A percentile compares a stretch with the other conserved stretches of the same genome.
phyloP scores from a whole-genome alignment of 2,888 invertebrate species.

The Drosophila hamatofila region DNA sequence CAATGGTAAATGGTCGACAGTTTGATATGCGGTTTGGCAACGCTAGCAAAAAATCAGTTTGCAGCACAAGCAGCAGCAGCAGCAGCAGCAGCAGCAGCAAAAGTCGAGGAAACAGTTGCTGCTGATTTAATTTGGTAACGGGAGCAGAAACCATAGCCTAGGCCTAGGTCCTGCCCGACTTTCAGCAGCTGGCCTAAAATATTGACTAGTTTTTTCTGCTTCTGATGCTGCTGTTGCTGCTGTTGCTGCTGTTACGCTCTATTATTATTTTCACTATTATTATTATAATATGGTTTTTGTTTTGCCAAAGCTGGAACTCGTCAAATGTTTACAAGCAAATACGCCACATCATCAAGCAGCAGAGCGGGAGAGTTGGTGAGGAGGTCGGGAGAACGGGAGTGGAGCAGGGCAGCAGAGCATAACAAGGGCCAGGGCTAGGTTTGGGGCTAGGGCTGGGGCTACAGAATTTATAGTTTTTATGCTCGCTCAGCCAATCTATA shows the following conservation, averaged over 20 bases:
- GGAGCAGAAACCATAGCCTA: conserved; percentile 7
- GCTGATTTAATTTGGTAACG: conserved; percentile 70
- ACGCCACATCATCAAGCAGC: conserved; percentile 74
- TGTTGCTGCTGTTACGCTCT: neutral
- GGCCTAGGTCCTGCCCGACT: conserved; percentile 58
- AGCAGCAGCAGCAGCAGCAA: conserved; percentile 2
- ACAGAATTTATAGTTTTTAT: conserved; percentile 42
- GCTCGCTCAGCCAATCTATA: neutral
- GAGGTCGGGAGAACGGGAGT: neutral
- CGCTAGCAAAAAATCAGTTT: conserved; percentile 79
- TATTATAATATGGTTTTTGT: conserved; percentile 14
- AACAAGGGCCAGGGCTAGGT: conserved; percentile 20
- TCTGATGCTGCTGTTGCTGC: neutral
- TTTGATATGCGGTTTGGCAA: conserved; percentile 79
- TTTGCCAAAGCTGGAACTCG: conserved; percentile 52
- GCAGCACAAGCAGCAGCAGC: conserved; percentile 32
- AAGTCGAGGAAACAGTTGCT: conserved; percentile 47
- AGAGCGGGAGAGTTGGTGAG: neutral
- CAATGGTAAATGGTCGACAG: conserved; percentile 78
- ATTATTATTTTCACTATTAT: conserved; percentile 20
- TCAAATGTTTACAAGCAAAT: conserved; percentile 81
- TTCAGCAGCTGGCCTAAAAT: conserved; percentile 29
- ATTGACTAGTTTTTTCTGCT: conserved; percentile 32
- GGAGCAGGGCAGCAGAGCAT: neutral
- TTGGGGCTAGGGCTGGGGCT: conserved; percentile 1